Conservation (phyloP, 2,797 vertebrate genomes). For the Adelosebastes latens region DNA sequence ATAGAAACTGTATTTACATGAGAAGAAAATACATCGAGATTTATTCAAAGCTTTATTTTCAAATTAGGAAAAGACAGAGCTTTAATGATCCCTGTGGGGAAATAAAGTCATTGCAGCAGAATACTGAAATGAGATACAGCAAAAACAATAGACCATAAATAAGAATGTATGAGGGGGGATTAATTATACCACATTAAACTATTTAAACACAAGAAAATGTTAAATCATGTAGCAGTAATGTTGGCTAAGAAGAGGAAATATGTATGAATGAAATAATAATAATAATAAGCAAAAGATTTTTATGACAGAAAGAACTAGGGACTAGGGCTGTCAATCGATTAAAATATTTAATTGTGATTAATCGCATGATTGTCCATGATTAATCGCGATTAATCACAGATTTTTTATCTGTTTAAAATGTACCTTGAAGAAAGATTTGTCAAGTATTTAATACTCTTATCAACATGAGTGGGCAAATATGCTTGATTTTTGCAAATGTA, state of each 20-base stretch:
- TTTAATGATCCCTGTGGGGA: conserved; percentile 47
- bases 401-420: too few relatives aligned
- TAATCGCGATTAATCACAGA: too few relatives aligned
- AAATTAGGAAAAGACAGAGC: conserved; percentile 29
- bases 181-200: conserved; percentile 10
- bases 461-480: too few relatives aligned
- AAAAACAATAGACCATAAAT: conserved; percentile 25
- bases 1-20: conserved; percentile 42
- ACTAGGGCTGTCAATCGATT: too few relatives aligned
- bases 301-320: too few relatives aligned
- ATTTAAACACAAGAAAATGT: not conserved
- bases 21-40: conserved; percentile 33
- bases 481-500: too few relatives aligned
- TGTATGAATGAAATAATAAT: too few relatives aligned
- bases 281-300: not conserved
- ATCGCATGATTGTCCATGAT: too few relatives aligned
- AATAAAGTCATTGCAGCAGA: not conserved
- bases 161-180: not conserved
- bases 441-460: too few relatives aligned
- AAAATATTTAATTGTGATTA: too few relatives aligned
- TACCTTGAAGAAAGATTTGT: too few relatives aligned
- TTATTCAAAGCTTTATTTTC: conserved; percentile 33
- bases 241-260: too few relatives aligned
- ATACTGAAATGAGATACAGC: conserved; percentile 14
- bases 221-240: not conserved